Percentiles rank a stretch among this genome's conserved stretches.
These are phyloP conservation scores for Imbricaverruca yamaguchii DNA, from an alignment of 2,888 invertebrate species.

Conservation along the genomic window DNA sequence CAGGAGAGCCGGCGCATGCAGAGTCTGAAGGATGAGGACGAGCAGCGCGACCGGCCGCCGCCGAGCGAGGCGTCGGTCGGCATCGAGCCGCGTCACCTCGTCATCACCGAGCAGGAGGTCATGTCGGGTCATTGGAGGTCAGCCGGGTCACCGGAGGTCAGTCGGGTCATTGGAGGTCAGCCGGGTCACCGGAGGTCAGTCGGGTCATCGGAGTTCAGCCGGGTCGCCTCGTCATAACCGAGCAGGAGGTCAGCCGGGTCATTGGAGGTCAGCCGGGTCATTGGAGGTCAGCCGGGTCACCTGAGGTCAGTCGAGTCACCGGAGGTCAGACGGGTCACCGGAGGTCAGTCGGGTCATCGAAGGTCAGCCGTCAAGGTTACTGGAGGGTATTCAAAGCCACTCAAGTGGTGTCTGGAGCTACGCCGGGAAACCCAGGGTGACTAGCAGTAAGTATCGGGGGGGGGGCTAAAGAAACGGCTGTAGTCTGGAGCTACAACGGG, in stretches of 20 bases:
- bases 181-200: neutral
- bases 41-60: neutral
- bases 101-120: neutral
- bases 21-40: constrained; percentile 3
- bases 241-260: constrained; percentile 3
- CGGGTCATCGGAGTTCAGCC: too few relatives aligned
- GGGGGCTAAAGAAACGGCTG: too few relatives aligned
- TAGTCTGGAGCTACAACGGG: too few relatives aligned
- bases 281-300: too few relatives aligned
- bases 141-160: neutral
- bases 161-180: too few relatives aligned
- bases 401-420: too few relatives aligned
- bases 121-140: neutral
- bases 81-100: neutral
- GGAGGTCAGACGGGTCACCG: neutral
- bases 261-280: neutral
- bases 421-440: too few relatives aligned
- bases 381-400: too few relatives aligned
- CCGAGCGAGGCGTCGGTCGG: neutral
- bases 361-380: too few relatives aligned
- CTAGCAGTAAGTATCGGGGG: too few relatives aligned
- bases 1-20: constrained; percentile 1
- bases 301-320: too few relatives aligned
- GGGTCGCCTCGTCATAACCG: neutral
- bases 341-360: too few relatives aligned